A percentile compares a stretch with the other conserved stretches of the same genome.
These are phyloP conservation scores for Archips xylosteana DNA, from an alignment of 2,888 invertebrate species.

Conservation along the genomic window DNA sequence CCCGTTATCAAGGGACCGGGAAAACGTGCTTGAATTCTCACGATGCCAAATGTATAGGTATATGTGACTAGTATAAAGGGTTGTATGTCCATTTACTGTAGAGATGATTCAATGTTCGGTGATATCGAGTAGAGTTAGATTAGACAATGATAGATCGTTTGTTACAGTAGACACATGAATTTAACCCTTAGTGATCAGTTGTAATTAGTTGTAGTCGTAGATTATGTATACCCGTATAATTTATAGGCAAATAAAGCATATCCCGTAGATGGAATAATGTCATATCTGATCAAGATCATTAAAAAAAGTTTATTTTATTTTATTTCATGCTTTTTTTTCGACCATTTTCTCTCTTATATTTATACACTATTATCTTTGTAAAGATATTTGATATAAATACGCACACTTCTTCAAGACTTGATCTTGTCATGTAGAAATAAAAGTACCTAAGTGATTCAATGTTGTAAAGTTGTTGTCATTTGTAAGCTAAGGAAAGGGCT, in stretches of 20 bases:
- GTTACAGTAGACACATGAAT: conserved; percentile 71
- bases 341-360: conserved; percentile 42
- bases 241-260: conserved; percentile 48
- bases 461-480: conserved; percentile 75
- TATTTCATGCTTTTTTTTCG: conserved; percentile 14
- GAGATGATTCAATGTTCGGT: conserved; percentile 64
- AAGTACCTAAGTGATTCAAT: conserved; percentile 56
- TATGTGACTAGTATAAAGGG: conserved; percentile 70
- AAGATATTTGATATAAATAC: conserved; percentile 58
- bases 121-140: conserved; percentile 53
- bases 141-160: conserved; percentile 54
- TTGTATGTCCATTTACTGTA: conserved; percentile 84
- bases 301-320: neutral
- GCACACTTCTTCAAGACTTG: conserved; percentile 83
- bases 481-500: conserved; percentile 49
- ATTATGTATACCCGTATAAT: conserved; percentile 49
- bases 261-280: conserved; percentile 32
- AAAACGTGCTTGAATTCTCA: conserved; percentile 58
- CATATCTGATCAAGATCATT: conserved; percentile 31
- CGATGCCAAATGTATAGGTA: conserved; percentile 76
- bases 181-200: conserved; percentile 65
- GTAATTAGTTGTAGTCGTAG: conserved; percentile 52
- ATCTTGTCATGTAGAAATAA: conserved; percentile 70
- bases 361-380: conserved; percentile 47
- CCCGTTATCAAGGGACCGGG: conserved; percentile 38